These are phyloP conservation scores for Danaus plexippus DNA, from an alignment of 1,140 invertebrate species.

Conservation along the genomic window DNA sequence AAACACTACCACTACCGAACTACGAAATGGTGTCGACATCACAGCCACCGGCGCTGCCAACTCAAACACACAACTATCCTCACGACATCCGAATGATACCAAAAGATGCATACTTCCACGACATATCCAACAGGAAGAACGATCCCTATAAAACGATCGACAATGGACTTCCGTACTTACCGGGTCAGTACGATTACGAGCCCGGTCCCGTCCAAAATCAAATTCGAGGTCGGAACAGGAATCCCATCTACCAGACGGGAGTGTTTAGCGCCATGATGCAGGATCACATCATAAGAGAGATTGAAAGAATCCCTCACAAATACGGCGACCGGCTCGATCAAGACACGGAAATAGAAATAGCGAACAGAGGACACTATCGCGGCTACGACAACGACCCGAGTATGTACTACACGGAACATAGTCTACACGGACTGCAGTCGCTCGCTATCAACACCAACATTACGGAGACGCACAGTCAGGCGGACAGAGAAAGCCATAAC, in stretches of 20 bases:
- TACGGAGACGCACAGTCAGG: conserved; percentile 65
- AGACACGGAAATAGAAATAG: conserved; percentile 65
- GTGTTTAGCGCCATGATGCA: conserved; percentile 71
- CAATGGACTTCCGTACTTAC: conserved; percentile 37
- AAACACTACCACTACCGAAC: conserved; percentile 66
- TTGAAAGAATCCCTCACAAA: conserved; percentile 63
- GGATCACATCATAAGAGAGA: conserved; percentile 66
- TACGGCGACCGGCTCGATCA: conserved; percentile 65
- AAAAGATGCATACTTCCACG: conserved; percentile 75
- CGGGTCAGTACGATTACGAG: conserved; percentile 45
- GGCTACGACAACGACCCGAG: conserved; percentile 53
- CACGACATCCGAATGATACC: conserved; percentile 64
- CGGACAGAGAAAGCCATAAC: conserved; percentile 79
- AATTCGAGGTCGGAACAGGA: conserved; percentile 53
- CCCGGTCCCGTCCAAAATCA: conserved; percentile 41
- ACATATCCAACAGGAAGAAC: conserved; percentile 67
- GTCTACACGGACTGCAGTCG: conserved; percentile 55
- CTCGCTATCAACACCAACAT: conserved; percentile 68
- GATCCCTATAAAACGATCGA: conserved; percentile 50
- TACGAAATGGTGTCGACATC: conserved; percentile 72
- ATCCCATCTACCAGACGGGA: conserved; percentile 63
- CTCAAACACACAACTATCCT: conserved; percentile 32
- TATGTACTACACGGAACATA: conserved; percentile 52
- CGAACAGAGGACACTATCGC: conserved; percentile 62
- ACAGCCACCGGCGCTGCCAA: conserved; percentile 60